Conservation (phyloP, 2,888 invertebrate genomes). For the Thymelicus acteon region DNA sequence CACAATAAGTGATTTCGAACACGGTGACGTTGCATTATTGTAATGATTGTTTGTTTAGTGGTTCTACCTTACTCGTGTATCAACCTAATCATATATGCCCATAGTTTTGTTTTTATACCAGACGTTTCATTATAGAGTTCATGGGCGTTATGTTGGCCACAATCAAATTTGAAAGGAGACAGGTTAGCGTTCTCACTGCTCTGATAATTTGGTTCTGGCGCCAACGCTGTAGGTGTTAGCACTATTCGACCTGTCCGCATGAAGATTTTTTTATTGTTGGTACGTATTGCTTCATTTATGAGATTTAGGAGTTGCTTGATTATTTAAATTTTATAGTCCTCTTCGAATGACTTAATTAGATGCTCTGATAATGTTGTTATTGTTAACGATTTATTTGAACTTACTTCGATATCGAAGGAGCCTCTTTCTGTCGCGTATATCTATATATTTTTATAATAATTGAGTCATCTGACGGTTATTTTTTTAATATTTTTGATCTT, state of each 20-base stretch:
- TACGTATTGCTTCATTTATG: constrained; percentile 52
- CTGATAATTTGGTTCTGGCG: constrained; percentile 78
- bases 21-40: constrained; percentile 79
- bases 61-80: constrained; percentile 84
- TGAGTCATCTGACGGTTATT: no score
- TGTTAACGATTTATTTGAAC: neutral
- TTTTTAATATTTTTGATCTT: no score
- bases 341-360: neutral
- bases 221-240: constrained; percentile 69
- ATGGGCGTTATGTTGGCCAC: constrained; percentile 83
- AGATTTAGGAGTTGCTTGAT: constrained; percentile 20
- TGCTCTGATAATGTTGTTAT: neutral
- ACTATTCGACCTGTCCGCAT: constrained; percentile 50
- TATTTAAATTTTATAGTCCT: constrained; percentile 1
- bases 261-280: constrained; percentile 57
- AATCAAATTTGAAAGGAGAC: constrained; percentile 83
- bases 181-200: constrained; percentile 73
- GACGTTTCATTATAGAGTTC: constrained; percentile 83
- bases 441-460: no score
- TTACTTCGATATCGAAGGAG: neutral
- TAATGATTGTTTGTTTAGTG: constrained; percentile 84
- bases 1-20: constrained; percentile 84
- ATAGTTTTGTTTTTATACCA: constrained; percentile 83
- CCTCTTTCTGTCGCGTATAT: neutral
- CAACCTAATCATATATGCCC: constrained; percentile 84